A percentile compares a stretch with the other conserved stretches of the same genome.
phyloP scores from a whole-genome alignment of 2,888 invertebrate species.

The Gnatocerus cornutus region DNA sequence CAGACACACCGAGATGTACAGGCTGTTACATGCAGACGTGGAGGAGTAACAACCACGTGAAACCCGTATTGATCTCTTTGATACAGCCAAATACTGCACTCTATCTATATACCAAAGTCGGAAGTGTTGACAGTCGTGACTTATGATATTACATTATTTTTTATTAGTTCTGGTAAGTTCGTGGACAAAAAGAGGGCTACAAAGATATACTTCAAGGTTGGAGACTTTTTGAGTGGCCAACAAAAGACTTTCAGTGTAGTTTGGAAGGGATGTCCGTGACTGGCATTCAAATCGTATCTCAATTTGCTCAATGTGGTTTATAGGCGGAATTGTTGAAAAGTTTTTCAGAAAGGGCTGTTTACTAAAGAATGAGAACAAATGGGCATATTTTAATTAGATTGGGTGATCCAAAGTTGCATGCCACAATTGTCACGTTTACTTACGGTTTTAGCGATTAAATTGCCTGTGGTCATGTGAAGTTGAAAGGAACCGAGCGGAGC shows the following conservation, averaged over 20 bases:
- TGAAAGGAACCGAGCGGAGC: neutral
- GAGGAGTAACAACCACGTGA: constrained; percentile 36
- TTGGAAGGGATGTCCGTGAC: constrained; percentile 30
- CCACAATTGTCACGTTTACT: constrained; percentile 28
- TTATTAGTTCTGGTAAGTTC: constrained; percentile 37
- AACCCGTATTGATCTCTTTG: constrained; percentile 42
- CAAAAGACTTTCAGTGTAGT: constrained; percentile 30
- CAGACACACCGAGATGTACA: constrained; percentile 34
- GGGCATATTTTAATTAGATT: constrained; percentile 17
- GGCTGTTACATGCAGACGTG: constrained; percentile 37
- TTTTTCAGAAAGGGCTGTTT: neutral
- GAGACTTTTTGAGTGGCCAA: constrained; percentile 26
- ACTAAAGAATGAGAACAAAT: constrained; percentile 4
- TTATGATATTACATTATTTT: constrained; percentile 39
- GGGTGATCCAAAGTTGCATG: constrained; percentile 23
- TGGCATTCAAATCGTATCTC: constrained; percentile 19
- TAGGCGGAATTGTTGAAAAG: constrained; percentile 23
- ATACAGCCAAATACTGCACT: constrained; percentile 15
- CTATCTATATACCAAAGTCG: constrained; percentile 12
- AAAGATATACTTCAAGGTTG: constrained; percentile 35
- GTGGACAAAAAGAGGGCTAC: constrained; percentile 35
- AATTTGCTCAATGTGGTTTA: constrained; percentile 28
- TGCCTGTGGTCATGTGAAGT: constrained; percentile 31
- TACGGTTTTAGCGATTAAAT: constrained; percentile 19
- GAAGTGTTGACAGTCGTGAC: constrained; percentile 45